phyloP scores from a whole-genome alignment of 2,888 invertebrate species.

The Megaustenia siamemsis region DNA sequence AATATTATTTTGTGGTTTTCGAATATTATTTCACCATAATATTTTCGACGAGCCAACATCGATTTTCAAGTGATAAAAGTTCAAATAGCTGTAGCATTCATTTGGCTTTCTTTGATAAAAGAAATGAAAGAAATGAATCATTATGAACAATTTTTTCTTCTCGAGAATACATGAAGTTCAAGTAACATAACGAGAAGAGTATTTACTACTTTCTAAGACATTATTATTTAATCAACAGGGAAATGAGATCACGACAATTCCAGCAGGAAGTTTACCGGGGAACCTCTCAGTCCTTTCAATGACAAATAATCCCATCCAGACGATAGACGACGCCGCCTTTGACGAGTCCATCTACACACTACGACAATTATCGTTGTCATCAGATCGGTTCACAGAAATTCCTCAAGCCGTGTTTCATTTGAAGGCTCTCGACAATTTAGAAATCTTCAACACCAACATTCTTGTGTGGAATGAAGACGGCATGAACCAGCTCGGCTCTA shows the following conservation, averaged over 20 bases:
- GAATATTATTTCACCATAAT: no score
- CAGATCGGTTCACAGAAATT: neutral
- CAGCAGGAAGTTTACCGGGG: neutral
- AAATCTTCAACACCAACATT: neutral
- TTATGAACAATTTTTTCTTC: no score
- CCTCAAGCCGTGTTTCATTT: conserved; percentile 1
- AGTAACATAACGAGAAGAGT: no score
- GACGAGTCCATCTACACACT: neutral
- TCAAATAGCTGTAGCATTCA: no score
- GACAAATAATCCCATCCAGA: neutral
- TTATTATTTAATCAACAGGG: no score
- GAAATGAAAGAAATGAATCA: no score
- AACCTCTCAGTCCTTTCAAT: neutral
- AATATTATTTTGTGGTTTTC: no score
- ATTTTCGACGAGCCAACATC: no score
- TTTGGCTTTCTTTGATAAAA: no score
- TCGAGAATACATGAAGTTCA: no score
- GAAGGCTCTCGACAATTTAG: neutral
- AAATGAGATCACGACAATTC: neutral
- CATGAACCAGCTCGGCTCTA: neutral
- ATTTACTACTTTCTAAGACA: no score
- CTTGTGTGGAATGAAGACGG: neutral
- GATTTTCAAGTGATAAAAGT: no score
- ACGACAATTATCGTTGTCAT: neutral
- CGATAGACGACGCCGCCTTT: neutral